Percentiles rank a stretch among this genome's conserved stretches.
Evolutionary conservation across 2,113 vertebrate species (phyloP).

Genomic region (Heterotis niloticus): DNA sequence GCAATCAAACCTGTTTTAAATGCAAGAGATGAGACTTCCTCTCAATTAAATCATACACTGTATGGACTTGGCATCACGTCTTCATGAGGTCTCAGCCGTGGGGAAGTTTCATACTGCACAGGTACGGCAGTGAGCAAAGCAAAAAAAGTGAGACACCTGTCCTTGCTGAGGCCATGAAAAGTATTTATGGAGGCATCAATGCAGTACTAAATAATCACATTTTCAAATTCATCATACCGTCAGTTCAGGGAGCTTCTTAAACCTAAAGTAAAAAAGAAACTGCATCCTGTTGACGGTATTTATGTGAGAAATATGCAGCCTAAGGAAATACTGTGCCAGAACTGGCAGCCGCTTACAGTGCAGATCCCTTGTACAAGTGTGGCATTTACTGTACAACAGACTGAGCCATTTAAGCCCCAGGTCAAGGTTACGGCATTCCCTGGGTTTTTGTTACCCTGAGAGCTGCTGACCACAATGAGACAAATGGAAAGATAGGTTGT

Average conservation of each 20-base stretch:
- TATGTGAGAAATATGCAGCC: too few species aligned
- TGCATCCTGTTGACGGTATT: too few species aligned
- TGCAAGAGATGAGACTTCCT: neutral
- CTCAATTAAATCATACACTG: constrained; percentile 13
- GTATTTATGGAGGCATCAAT: neutral
- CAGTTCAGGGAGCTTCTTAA: neutral
- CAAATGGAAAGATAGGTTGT: neutral
- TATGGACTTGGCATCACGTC: neutral
- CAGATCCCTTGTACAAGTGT: neutral
- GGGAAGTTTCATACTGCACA: neutral
- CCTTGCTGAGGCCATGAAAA: neutral
- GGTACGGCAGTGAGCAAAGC: too few species aligned
- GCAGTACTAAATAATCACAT: neutral
- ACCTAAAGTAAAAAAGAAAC: neutral
- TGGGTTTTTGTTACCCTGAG: neutral
- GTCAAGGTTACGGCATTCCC: neutral
- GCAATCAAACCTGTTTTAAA: neutral
- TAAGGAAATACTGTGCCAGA: too few species aligned
- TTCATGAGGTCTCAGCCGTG: neutral
- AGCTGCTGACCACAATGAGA: constrained; percentile 3
- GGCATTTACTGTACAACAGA: neutral
- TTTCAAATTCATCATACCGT: neutral
- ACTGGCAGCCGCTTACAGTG: neutral
- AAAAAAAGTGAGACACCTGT: neutral
- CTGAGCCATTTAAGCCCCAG: neutral